Evolutionary conservation across 2,888 invertebrate genomes (phyloP).

Genomic region (Stratiomys singularior): DNA sequence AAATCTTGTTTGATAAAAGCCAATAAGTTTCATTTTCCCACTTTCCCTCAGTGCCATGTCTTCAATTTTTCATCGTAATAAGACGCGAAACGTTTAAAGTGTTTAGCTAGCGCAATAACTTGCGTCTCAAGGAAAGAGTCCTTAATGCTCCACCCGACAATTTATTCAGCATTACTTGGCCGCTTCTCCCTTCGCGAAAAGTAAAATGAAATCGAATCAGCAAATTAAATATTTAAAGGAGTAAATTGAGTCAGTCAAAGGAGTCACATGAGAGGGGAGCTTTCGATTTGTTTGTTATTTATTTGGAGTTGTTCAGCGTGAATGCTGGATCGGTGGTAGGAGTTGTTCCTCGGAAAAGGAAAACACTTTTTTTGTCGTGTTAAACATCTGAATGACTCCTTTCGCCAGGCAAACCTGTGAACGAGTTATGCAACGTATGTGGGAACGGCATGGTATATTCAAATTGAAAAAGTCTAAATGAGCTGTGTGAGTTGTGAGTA

Average conservation of each 20-base stretch:
- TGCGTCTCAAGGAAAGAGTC: conserved; percentile 6
- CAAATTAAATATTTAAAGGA: conserved; percentile 44
- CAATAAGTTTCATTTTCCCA: conserved; percentile 28
- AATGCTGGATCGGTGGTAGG: not conserved
- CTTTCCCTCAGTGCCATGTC: not conserved
- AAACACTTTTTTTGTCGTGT: not conserved
- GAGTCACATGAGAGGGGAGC: conserved; percentile 6
- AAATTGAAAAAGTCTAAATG: not conserved
- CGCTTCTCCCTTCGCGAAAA: not conserved
- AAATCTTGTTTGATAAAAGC: conserved; percentile 34
- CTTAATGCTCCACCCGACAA: conserved; percentile 8
- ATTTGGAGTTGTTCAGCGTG: not conserved
- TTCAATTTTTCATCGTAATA: conserved; percentile 1
- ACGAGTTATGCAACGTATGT: not conserved
- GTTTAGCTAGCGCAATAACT: conserved; percentile 30
- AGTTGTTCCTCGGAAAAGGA: not conserved
- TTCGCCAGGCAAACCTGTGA: not conserved
- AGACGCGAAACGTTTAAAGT: conserved; percentile 21
- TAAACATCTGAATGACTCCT: not conserved
- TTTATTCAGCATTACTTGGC: not conserved
- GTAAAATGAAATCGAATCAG: conserved; percentile 37
- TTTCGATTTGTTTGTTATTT: conserved; percentile 26
- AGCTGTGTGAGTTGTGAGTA: too few species aligned
- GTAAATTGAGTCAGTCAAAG: conserved; percentile 40
- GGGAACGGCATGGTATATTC: not conserved